phyloP scores from a whole-genome alignment of 2,888 invertebrate genomes.

The Oxystoma pomonae region DNA sequence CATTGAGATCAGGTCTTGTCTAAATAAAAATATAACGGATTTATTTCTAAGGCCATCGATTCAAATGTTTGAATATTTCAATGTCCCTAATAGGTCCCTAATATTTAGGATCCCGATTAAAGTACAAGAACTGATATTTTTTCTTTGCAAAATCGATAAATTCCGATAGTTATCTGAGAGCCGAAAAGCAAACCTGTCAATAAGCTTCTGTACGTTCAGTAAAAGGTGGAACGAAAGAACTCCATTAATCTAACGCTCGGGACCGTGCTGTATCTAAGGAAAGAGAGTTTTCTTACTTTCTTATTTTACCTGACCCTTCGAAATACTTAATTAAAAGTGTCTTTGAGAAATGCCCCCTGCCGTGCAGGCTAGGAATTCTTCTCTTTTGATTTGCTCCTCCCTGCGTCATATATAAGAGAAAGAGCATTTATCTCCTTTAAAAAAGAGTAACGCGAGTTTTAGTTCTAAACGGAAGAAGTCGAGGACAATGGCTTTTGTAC shows the following conservation, averaged over 20 bases:
- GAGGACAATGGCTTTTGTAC: too few relatives aligned
- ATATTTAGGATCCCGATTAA: too few relatives aligned
- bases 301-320: conserved; percentile 32
- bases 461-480: too few relatives aligned
- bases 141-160: too few relatives aligned
- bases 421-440: too few relatives aligned
- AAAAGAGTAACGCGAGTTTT: too few relatives aligned
- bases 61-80: too few relatives aligned
- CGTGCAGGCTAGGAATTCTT: not conserved
- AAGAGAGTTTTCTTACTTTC: conserved; percentile 13
- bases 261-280: not conserved
- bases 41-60: too few relatives aligned
- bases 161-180: not conserved
- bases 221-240: not conserved
- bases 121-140: too few relatives aligned
- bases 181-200: not conserved
- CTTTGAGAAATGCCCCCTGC: conserved; percentile 31
- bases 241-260: not conserved
- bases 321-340: conserved; percentile 37
- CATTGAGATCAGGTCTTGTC: too few relatives aligned
- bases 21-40: too few relatives aligned
- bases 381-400: not conserved
- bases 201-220: not conserved
- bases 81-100: too few relatives aligned
- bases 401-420: not conserved